A percentile compares a stretch with the other conserved stretches of the same genome.
Evolutionary conservation across 1,140 invertebrate species (phyloP).

Genomic region (Matsumurasca onukii): DNA sequence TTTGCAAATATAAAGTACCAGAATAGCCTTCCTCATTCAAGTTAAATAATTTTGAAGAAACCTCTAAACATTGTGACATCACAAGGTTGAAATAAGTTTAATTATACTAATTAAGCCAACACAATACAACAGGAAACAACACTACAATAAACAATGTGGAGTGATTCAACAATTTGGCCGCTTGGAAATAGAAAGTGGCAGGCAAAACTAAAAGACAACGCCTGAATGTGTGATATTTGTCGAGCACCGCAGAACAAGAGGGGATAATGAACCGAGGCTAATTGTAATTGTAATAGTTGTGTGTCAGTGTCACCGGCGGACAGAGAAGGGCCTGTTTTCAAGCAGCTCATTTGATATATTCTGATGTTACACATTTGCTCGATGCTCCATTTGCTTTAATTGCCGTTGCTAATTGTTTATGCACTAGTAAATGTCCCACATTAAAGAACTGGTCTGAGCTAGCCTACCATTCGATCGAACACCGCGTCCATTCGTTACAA

Average conservation of each 20-base stretch:
- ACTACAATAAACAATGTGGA: too few relatives aligned
- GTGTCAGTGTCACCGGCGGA: constrained; percentile 12
- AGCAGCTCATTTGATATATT: constrained; percentile 21
- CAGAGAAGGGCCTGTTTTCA: background rate
- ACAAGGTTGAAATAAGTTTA: too few relatives aligned
- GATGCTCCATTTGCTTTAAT: constrained; percentile 14
- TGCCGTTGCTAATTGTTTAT: constrained; percentile 23
- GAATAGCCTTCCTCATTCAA: too few relatives aligned
- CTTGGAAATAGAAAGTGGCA: background rate
- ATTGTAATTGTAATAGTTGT: constrained; percentile 17
- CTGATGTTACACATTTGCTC: constrained; percentile 17
- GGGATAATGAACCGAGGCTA: constrained; percentile 18
- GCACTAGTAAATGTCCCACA: background rate
- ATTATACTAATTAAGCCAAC: too few relatives aligned
- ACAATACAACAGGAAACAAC: too few relatives aligned
- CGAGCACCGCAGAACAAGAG: background rate
- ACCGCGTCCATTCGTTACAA: too few relatives aligned
- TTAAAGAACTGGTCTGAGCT: too few relatives aligned
- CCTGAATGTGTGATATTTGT: background rate
- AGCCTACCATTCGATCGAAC: too few relatives aligned
- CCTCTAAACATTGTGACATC: too few relatives aligned
- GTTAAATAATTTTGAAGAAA: too few relatives aligned
- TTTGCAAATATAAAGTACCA: too few relatives aligned
- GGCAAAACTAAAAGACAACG: background rate
- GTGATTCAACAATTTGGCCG: background rate